Base-by-base conservation (phyloP, 2,113 vertebrate species). In the Dromiciops gliroides region DNA sequence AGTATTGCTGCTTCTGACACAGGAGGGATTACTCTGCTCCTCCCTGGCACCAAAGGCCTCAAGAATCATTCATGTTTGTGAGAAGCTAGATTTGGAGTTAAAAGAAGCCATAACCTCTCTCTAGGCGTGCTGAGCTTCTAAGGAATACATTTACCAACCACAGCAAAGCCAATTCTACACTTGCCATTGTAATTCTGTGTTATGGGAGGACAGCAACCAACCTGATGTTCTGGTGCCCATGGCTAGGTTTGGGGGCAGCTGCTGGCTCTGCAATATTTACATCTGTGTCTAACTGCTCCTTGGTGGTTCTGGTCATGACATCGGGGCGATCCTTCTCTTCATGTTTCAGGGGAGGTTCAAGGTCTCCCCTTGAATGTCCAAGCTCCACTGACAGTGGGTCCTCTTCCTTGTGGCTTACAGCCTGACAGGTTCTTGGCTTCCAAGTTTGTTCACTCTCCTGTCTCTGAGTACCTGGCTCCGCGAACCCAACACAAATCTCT, bases 271-370 rank as follows among this genome's bases (percentile, higher is more conserved):
- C 1, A 12, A 53, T 2, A 6, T 51, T 91, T 1, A 24, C 28
- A 0, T 48, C 3, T 51, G 92, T 50, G 93, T 89, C 3, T 50
- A 89, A 24, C 22, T 50, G 5, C 2, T 94, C 93, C 94, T 60
- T 19, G n/a, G n/a, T 11, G 51, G 47, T 19, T 0, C 53, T 92
- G 91, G 3, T 0, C 0, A 90, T 31, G 50, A 83, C 2, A 23
- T 8, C 4, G 52, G 44, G 67, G 16, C n/a, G 53, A 23, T 90
- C 83, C 51, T 96, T 93, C 0, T 97, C 90, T 47, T 94, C 96
- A 11, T 95, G 95, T 2, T 94, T 97, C 0, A 98, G 92, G 49
- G 98, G 97, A 37, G 98, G 95, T 83, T 97, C 97, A n/a, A 88
- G 96, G 0, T 93, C 91, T 75, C 47, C 92, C 50, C 37, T 89